Evolutionary conservation across 2,797 vertebrate genomes (phyloP), one percentile per base, ranked within the genome.

Genomic region (Phalanger gymnotis): DNA sequence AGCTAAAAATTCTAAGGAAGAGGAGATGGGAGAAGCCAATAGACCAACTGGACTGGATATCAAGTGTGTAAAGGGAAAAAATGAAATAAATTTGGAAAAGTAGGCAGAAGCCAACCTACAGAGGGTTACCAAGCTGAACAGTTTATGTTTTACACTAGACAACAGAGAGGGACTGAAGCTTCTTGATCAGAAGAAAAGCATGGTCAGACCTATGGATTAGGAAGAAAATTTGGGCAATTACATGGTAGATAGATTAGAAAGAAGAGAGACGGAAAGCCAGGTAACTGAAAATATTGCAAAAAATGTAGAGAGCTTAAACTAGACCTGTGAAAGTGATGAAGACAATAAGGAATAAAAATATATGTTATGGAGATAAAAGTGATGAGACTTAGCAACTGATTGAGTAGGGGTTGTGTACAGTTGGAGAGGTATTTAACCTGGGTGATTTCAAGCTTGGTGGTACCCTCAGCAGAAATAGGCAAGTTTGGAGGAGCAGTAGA

Each of bases 391-490:
- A 57, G 13, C 28, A 58, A 58, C 30, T 31, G 11, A 31, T 58
- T 58, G 28, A 66, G 61, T 25, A 66, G n/a, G 34, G 5, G 13
- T 13, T 61, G 4, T 66, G 14, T 66, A 66, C n/a, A 66, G 34
- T 16, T 1, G 5, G 4, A 14, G 31, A n/a, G 14, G 2, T n/a
- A 1, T 4, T n/a, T n/a, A n/a, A 19, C 13, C 14, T 16, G 61
- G 61, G 5, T 66, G 61, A 66, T 34, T n/a, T 66, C 1, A 34
- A 66, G 4, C 14, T 66, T n/a, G 61, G 12, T 66, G 61, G 4
- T n/a, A n/a, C 61, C 14, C 34, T 66, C 34, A 66, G 61, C 13
- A 66, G 34, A 66, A 66, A 19, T 19, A 16, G 34, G 13, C 13
- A n/a, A 66, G 14, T 66, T n/a, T 66, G 61, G 14, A 66, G 7